A percentile compares a stretch with the other conserved stretches of the same genome.
Evolutionary conservation across 2,797 vertebrate genomes (phyloP).

Genomic region (Sebastes elongatus): DNA sequence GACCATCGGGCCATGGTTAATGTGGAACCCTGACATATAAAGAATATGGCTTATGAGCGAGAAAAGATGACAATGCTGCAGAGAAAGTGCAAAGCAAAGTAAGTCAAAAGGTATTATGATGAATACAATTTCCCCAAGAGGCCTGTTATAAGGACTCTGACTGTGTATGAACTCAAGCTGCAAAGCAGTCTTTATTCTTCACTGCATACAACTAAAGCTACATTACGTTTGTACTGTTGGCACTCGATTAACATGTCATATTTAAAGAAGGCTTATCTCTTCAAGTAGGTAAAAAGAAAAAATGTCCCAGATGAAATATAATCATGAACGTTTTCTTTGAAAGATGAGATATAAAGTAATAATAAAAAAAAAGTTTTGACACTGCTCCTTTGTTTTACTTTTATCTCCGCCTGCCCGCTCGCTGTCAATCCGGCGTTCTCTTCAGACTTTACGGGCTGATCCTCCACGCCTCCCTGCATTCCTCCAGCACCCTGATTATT

Average conservation of each 20-base stretch:
- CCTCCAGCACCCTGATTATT: conserved; percentile 64
- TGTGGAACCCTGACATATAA: neutral
- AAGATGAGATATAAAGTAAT: conserved; percentile 60
- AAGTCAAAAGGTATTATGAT: conserved; percentile 1
- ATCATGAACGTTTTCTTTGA: conserved; percentile 46
- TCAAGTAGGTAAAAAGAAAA: conserved; percentile 37
- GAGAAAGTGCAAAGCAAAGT: neutral
- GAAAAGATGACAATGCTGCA: neutral
- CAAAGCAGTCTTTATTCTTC: conserved; percentile 8
- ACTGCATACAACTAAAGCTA: neutral
- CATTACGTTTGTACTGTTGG: conserved; percentile 22
- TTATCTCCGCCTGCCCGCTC: conserved; percentile 52
- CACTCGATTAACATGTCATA: conserved; percentile 41
- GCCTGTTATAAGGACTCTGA: neutral
- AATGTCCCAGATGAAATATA: conserved; percentile 30
- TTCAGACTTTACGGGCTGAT: conserved; percentile 39
- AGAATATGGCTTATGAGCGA: neutral
- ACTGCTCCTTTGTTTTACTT: conserved; percentile 66
- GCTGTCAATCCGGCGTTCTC: conserved; percentile 35
- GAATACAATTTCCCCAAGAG: neutral
- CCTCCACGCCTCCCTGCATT: conserved; percentile 53
- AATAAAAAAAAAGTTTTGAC: conserved; percentile 42
- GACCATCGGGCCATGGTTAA: neutral
- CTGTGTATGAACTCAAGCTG: neutral
- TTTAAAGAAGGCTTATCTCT: conserved; percentile 51